These are phyloP conservation scores for Microplitis deprimator DNA, from an alignment of 2,888 invertebrate species.

Conservation along the genomic window DNA sequence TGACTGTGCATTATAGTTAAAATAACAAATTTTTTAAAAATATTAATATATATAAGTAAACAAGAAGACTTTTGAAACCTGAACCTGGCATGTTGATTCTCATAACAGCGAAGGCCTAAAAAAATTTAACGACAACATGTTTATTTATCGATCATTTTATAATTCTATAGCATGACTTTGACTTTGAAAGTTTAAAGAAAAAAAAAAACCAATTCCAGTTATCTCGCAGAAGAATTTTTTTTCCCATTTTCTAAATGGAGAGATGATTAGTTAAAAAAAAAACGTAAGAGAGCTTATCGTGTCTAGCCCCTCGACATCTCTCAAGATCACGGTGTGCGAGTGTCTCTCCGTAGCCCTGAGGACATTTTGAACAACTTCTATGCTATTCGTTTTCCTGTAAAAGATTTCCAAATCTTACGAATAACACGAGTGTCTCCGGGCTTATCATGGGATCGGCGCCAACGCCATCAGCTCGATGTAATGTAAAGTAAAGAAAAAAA, in stretches of 20 bases:
- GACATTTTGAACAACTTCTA: neutral
- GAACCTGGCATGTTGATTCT: slow-evolving; percentile 17
- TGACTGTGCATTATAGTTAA: slow-evolving; percentile 48
- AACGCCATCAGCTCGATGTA: slow-evolving; percentile 34
- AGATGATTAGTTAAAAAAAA: neutral
- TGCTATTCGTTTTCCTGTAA: slow-evolving; percentile 26
- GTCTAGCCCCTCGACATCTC: neutral
- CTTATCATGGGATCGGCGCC: slow-evolving; percentile 63
- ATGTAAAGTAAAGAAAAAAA: slow-evolving; percentile 31
- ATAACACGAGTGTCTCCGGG: slow-evolving; percentile 24
- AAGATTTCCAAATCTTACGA: slow-evolving; percentile 15
- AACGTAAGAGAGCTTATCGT: neutral
- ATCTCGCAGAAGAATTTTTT: neutral
- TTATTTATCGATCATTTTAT: neutral
- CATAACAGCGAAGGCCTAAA: slow-evolving; percentile 3
- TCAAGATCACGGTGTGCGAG: slow-evolving; percentile 5
- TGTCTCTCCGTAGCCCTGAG: neutral
- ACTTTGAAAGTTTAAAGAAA: neutral
- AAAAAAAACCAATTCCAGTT: neutral
- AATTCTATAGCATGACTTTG: neutral
- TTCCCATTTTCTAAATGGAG: neutral
- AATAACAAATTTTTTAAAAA: slow-evolving; percentile 18
- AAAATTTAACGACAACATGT: neutral
- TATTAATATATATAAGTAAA: slow-evolving; percentile 46
- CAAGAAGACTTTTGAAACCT: slow-evolving; percentile 31